phyloP scores from a whole-genome alignment of 2,113 vertebrate genomes.

The Cinclus cinclus region DNA sequence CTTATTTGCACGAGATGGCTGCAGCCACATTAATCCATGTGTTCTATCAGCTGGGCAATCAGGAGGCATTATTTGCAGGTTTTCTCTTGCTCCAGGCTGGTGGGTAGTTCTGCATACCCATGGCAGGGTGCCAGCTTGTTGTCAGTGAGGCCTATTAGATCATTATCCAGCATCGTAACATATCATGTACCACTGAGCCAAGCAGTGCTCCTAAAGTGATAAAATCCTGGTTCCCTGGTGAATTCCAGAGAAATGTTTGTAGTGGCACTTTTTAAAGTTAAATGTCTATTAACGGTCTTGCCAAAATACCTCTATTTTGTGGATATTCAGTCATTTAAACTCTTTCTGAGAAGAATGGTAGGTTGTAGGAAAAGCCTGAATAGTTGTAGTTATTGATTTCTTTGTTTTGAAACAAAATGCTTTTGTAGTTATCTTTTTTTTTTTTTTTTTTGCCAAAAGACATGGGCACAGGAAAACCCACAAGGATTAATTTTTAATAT shows the following conservation, averaged over 20 bases:
- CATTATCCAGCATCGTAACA: background rate
- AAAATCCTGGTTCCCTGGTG: background rate
- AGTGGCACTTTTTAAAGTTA: background rate
- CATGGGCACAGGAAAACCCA: background rate
- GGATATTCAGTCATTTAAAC: background rate
- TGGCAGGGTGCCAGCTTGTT: constrained; percentile 6
- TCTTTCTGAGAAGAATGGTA: background rate
- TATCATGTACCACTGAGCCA: background rate
- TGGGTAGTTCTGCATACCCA: background rate
- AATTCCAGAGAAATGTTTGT: constrained; percentile 25
- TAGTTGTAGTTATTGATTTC: background rate
- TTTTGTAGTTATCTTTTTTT: background rate
- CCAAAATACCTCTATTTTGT: background rate
- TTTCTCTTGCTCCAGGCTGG: background rate
- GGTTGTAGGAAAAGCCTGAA: background rate
- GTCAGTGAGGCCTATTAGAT: constrained; percentile 1
- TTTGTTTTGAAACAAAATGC: background rate
- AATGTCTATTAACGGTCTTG: background rate
- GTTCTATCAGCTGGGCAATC: background rate
- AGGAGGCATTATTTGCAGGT: background rate
- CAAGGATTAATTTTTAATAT: background rate
- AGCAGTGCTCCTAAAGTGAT: background rate
- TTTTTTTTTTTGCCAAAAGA: background rate
- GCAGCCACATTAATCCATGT: background rate
- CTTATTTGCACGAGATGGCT: background rate